A percentile compares a stretch with the other conserved stretches of the same genome.
These are phyloP conservation scores for Eilema sororculum DNA, from an alignment of 2,888 invertebrate genomes.

Conservation along the genomic window DNA sequence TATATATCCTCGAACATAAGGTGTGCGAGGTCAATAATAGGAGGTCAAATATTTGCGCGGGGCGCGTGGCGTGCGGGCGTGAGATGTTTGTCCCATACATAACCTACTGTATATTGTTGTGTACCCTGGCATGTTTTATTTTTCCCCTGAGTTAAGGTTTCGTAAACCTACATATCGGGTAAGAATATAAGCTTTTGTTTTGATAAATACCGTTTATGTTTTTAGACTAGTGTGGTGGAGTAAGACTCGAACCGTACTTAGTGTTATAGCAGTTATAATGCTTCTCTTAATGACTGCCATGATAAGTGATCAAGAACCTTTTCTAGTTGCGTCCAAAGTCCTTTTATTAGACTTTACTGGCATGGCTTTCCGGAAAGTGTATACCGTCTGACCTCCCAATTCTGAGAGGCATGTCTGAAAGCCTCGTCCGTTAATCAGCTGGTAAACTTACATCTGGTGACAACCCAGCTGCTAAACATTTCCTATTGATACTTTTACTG, in stretches of 20 bases:
- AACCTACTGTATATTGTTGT: slow-evolving; percentile 15
- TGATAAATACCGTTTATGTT: slow-evolving; percentile 19
- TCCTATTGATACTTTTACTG: too few species aligned
- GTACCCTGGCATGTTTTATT: slow-evolving; percentile 51
- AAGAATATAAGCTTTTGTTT: slow-evolving; percentile 21
- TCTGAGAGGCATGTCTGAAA: too few species aligned
- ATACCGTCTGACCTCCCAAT: too few species aligned
- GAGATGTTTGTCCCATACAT: slow-evolving; percentile 63
- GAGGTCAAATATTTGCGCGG: slow-evolving; percentile 78
- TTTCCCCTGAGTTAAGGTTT: slow-evolving; percentile 31
- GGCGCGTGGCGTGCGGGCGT: slow-evolving; percentile 60
- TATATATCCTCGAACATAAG: slow-evolving; percentile 64
- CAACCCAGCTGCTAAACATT: too few species aligned
- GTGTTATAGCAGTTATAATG: background rate
- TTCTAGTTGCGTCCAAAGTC: too few species aligned
- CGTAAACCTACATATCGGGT: slow-evolving; percentile 24
- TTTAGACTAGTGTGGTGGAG: background rate
- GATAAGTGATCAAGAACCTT: too few species aligned
- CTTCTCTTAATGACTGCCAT: background rate
- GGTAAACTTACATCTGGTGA: too few species aligned
- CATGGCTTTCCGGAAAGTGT: too few species aligned
- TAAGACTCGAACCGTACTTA: background rate
- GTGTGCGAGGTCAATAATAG: slow-evolving; percentile 80
- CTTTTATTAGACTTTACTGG: too few species aligned
- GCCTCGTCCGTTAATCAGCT: too few species aligned